Conservation (phyloP, 30 jellyfish, hydroid and myxozoan genomes). For the Hydractinia symbiolongicarpus region DNA sequence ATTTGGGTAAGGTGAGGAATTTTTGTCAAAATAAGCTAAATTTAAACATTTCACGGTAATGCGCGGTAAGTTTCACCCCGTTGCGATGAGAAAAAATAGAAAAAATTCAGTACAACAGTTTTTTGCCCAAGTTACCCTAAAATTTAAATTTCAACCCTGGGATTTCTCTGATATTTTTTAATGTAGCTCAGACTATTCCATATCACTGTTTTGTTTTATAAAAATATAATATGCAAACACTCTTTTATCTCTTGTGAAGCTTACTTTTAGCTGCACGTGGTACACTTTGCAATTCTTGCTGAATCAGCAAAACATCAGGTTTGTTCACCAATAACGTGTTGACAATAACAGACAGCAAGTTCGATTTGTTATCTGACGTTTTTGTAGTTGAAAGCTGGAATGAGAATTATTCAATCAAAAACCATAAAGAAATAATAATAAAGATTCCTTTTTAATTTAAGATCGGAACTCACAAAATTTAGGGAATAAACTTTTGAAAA, state of each 20-base stretch:
- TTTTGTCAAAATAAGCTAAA: too few relatives aligned
- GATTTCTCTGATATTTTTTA: not conserved
- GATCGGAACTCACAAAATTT: too few relatives aligned
- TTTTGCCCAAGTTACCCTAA: too few relatives aligned
- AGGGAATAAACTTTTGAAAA: too few relatives aligned
- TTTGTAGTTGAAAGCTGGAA: conserved; percentile 65
- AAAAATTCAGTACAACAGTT: too few relatives aligned
- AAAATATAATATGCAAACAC: too few relatives aligned
- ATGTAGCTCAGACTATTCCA: not conserved
- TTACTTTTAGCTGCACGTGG: conserved; percentile 89
- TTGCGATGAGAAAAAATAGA: too few relatives aligned
- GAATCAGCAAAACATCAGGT: conserved; percentile 61
- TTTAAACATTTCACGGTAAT: too few relatives aligned
- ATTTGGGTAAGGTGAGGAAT: too few relatives aligned
- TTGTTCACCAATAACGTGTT: conserved; percentile 53
- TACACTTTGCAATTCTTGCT: conserved; percentile 58
- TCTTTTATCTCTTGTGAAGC: not conserved
- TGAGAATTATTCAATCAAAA: not conserved
- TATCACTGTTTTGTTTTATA: too few relatives aligned
- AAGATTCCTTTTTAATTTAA: too few relatives aligned
- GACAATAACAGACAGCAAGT: conserved; percentile 68
- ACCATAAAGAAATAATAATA: not conserved
- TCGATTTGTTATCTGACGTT: conserved; percentile 86
- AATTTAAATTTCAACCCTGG: not conserved
- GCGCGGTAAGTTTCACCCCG: too few relatives aligned